Evolutionary conservation across 2,113 vertebrate species (phyloP), one percentile per base, ranked within the genome.

Genomic region (Calidris pugnax): DNA sequence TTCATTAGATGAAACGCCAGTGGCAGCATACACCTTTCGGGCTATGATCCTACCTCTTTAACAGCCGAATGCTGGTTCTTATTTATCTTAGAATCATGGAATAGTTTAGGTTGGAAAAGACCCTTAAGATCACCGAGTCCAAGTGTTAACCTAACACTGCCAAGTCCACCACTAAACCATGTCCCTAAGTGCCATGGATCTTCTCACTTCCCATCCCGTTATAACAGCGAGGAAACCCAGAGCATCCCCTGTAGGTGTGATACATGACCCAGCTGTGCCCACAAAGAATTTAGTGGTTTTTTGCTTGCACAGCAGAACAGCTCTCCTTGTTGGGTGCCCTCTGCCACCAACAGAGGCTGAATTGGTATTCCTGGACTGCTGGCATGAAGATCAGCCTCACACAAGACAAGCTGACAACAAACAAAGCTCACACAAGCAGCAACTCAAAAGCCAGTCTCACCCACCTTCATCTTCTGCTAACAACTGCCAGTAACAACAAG

Each of bases 11-110:
- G 32, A 67, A 84, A 39, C 5, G 57, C 32, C 62, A 33, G 11
- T 23, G 26, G 56, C 21, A 45, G 26, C 0, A 0, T 24, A 50
- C 32, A 47, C 12, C 3, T 3, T 9, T 72, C 9, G 1, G 51
- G 19, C 5, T 41, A 11, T 50, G 63, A 76, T 12, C 14, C 43
- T 18, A 59, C 6, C 20, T 67, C 33, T 57, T 60, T 21, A 55
- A 33, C 62, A 56, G 16, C 64, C 19, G 13, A 85, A 51, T 18
- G 13, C 16, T 17, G 8, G 7, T 30, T 79, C 33, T 30, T 47
- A 11, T 72, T 91, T 83, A 19, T 18, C 43, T 51, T 69, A 12
- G 18, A 66, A 60, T 48, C 14, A 43, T 1, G 41, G 30, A 80
- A 32, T 26, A 3, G 1, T 23, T 69, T 20, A 18, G 2, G 16